Evolutionary conservation across 1,140 invertebrate genomes (phyloP).

Genomic region (Yoshiicerus persimilis): DNA sequence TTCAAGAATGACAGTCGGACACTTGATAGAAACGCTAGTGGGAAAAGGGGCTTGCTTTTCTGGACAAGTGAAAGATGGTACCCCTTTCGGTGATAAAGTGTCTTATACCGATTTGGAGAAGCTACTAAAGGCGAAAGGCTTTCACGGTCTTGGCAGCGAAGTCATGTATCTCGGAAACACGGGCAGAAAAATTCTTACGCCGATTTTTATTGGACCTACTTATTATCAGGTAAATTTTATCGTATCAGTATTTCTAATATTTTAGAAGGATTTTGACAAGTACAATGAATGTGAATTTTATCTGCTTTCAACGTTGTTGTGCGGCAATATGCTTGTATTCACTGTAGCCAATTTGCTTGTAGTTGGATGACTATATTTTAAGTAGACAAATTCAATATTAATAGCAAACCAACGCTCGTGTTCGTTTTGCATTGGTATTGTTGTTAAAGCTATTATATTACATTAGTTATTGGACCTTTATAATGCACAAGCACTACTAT

Average conservation of each 20-base stretch:
- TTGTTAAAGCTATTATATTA: no score
- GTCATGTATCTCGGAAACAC: constrained; percentile 97
- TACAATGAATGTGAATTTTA: no score
- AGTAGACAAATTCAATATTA: no score
- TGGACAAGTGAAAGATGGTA: constrained; percentile 97
- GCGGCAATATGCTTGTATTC: no score
- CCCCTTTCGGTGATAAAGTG: constrained; percentile 86
- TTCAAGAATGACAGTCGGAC: constrained; percentile 99
- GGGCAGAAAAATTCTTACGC: constrained; percentile 92
- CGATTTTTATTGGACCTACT: constrained; percentile 89
- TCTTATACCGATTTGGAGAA: background rate
- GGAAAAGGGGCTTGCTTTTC: constrained; percentile 80
- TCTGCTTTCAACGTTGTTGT: no score
- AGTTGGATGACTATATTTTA: no score
- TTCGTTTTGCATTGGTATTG: no score
- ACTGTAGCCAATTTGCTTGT: no score
- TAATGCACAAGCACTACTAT: background rate
- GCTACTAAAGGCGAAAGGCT: background rate
- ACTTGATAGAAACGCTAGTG: constrained; percentile 98
- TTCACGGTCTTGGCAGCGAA: constrained; percentile 63
- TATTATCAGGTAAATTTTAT: constrained; percentile 73
- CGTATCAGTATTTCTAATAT: background rate
- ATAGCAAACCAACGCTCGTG: no score
- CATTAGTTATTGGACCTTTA: no score
- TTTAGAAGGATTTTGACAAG: no score